phyloP scores from a whole-genome alignment of 2,888 invertebrate genomes.

The Rhopalosiphum nymphaeae region DNA sequence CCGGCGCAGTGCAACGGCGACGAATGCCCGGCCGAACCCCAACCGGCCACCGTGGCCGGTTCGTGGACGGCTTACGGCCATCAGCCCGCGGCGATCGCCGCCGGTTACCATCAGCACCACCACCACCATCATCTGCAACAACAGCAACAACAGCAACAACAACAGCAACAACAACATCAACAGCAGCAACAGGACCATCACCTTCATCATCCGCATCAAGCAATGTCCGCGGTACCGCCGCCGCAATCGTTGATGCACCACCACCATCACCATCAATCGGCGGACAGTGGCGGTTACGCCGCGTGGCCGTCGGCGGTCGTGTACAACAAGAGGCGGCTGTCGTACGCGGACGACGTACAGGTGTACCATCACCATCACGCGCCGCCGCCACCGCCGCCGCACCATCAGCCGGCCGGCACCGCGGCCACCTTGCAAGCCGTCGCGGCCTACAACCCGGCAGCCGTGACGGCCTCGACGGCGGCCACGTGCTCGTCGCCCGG shows the following conservation, averaged over 20 bases:
- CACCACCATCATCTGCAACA: constrained; percentile 49
- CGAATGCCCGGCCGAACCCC: constrained; percentile 29
- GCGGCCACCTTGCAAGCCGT: constrained; percentile 46
- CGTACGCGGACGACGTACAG: constrained; percentile 50
- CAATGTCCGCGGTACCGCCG: constrained; percentile 8
- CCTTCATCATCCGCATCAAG: constrained; percentile 39
- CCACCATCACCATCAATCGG: constrained; percentile 41
- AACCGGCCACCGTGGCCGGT: constrained; percentile 29
- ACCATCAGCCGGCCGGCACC: constrained; percentile 38
- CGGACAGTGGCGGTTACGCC: constrained; percentile 39
- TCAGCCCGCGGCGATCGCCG: constrained; percentile 26
- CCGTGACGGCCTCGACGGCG: constrained; percentile 36
- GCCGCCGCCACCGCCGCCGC: constrained; percentile 10
- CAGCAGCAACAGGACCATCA: constrained; percentile 47
- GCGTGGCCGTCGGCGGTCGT: constrained; percentile 48
- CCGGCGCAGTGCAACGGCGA: constrained; percentile 38
- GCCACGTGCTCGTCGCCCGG: constrained; percentile 61
- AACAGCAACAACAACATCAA: constrained; percentile 9
- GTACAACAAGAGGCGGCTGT: constrained; percentile 51
- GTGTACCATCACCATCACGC: constrained; percentile 58
- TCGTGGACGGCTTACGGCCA: constrained; percentile 55
- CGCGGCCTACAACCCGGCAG: constrained; percentile 45
- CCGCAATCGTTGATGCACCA: constrained; percentile 33
- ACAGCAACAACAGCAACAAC: constrained; percentile 12
- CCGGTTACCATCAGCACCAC: constrained; percentile 48